phyloP scores from a whole-genome alignment of 2,797 vertebrate genomes.

The Gymnothorax javanicus region DNA sequence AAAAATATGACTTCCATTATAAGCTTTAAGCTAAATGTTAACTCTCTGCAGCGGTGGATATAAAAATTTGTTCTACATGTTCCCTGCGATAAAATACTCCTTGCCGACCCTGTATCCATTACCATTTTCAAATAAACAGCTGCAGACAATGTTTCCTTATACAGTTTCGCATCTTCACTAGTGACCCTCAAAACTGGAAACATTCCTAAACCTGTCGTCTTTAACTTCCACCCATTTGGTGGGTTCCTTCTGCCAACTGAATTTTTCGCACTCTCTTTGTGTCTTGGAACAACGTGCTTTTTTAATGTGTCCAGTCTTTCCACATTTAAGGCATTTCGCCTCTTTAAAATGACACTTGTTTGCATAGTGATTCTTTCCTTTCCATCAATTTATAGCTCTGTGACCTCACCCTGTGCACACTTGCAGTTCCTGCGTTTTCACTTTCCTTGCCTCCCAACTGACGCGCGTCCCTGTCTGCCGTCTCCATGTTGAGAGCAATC shows the following conservation, averaged over 20 bases:
- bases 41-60: neutral
- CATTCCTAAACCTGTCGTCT: neutral
- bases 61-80: conserved; percentile 11
- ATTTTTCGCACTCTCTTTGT: neutral
- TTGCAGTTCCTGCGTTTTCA: neutral
- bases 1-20: conserved; percentile 22
- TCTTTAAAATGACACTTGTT: conserved; percentile 32
- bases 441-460: conserved; percentile 22
- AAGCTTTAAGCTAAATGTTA: conserved; percentile 24
- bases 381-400: conserved; percentile 14
- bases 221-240: neutral
- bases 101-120: conserved; percentile 24
- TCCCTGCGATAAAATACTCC: conserved; percentile 26
- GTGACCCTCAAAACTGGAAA: neutral
- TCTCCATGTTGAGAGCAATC: conserved; percentile 36
- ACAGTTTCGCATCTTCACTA: neutral
- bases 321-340: conserved; percentile 37
- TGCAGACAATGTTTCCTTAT: neutral
- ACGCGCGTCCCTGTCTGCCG: conserved; percentile 17
- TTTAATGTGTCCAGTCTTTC: conserved; percentile 29
- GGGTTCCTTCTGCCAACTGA: neutral
- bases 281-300: conserved; percentile 19
- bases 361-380: conserved; percentile 37
- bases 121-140: conserved; percentile 16
- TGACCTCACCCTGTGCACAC: neutral